Conservation (phyloP, 2,797 vertebrate genomes). For the Glossophaga mutica region DNA sequence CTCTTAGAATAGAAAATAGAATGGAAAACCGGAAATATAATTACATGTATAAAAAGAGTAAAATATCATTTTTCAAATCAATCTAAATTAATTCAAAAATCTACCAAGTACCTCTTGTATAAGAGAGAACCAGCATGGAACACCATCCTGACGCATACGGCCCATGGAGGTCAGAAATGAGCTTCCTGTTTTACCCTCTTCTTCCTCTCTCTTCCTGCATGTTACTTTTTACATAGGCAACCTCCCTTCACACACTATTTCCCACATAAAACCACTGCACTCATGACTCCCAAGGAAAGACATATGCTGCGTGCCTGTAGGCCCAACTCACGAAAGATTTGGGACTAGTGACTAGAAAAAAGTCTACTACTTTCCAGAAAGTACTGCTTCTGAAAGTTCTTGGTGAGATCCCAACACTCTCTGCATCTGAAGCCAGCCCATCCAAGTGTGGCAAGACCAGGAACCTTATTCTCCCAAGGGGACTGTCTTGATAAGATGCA, state of each 20-base stretch:
- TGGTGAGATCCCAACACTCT: background rate
- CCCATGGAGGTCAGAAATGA: background rate
- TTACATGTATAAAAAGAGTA: background rate
- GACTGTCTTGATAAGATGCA: background rate
- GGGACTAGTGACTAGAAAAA: background rate
- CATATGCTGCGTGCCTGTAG: accelerated
- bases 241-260: background rate
- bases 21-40: background rate
- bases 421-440: background rate
- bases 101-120: background rate
- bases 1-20: background rate
- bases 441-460: background rate
- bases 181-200: background rate
- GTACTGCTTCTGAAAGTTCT: background rate
- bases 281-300: background rate
- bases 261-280: background rate
- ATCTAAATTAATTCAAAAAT: background rate
- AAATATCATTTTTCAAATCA: background rate
- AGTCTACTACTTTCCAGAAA: background rate
- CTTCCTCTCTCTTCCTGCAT: background rate
- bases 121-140: background rate
- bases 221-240: background rate
- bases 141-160: background rate
- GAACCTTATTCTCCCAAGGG: background rate
- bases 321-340: background rate